These are phyloP conservation scores for Silurus aristotelis DNA, from an alignment of 2,797 vertebrate genomes.

Conservation along the genomic window DNA sequence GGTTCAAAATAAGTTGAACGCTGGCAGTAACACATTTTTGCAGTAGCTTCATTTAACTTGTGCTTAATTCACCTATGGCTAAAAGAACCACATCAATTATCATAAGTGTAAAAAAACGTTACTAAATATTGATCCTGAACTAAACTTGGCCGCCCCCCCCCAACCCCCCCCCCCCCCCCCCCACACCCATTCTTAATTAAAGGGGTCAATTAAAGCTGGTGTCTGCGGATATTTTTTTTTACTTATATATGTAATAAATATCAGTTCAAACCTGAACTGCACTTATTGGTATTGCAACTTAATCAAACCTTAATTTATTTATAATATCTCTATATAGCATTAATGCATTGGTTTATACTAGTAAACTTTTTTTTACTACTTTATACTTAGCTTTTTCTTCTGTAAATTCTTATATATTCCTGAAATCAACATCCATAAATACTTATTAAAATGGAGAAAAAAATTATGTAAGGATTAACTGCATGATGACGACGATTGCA, in stretches of 20 bases:
- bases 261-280: background rate
- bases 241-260: background rate
- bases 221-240: background rate
- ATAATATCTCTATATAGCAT: no score
- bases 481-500: no score
- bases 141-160: background rate
- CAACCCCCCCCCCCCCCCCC: no score
- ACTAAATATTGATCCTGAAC: background rate
- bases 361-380: no score
- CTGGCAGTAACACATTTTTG: background rate
- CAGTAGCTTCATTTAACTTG: constrained; percentile 1
- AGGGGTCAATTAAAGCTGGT: no score
- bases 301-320: background rate
- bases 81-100: background rate
- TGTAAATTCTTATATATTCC: background rate
- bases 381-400: background rate
- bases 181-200: background rate
- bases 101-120: background rate
- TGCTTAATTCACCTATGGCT: background rate
- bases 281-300: background rate
- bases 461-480: no score
- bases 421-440: background rate
- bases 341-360: background rate
- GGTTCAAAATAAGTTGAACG: background rate
- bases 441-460: no score